Evolutionary conservation across 2,888 invertebrate species (phyloP).

Genomic region (Scaptomyza flava): DNA sequence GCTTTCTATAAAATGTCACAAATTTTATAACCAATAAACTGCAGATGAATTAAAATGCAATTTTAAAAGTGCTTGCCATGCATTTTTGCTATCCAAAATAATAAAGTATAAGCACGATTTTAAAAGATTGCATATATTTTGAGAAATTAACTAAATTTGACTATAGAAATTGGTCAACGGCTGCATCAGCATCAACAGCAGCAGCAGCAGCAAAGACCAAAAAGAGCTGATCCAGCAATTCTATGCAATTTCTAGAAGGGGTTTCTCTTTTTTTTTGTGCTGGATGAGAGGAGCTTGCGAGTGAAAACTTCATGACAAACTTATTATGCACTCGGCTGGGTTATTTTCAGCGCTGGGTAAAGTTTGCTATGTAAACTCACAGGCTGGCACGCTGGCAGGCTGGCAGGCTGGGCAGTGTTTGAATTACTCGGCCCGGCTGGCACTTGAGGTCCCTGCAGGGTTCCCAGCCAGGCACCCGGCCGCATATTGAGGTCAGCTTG

Average conservation of each 20-base stretch:
- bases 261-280: neutral
- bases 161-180: slow-evolving; percentile 19
- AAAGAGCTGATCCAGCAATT: slow-evolving; percentile 49
- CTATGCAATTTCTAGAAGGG: slow-evolving; percentile 21
- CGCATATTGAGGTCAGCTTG: slow-evolving; percentile 73
- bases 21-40: slow-evolving; percentile 1
- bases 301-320: slow-evolving; percentile 58
- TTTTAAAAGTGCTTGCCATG: slow-evolving; percentile 35
- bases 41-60: slow-evolving; percentile 22
- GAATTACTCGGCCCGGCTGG: slow-evolving; percentile 72
- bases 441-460: slow-evolving; percentile 71
- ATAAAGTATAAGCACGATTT: slow-evolving; percentile 11
- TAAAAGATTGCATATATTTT: slow-evolving; percentile 29
- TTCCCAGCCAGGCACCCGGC: slow-evolving; percentile 22
- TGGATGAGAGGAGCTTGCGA: neutral
- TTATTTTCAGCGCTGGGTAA: slow-evolving; percentile 61
- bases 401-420: slow-evolving; percentile 61
- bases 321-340: slow-evolving; percentile 65
- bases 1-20: neutral
- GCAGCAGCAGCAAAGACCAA: slow-evolving; percentile 18
- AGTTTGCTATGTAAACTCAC: slow-evolving; percentile 74
- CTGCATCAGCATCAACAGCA: neutral
- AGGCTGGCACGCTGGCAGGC: slow-evolving; percentile 36
- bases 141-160: slow-evolving; percentile 47
- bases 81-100: slow-evolving; percentile 12